phyloP scores from a whole-genome alignment of 2,888 invertebrate species.

The Melieria omissa region DNA sequence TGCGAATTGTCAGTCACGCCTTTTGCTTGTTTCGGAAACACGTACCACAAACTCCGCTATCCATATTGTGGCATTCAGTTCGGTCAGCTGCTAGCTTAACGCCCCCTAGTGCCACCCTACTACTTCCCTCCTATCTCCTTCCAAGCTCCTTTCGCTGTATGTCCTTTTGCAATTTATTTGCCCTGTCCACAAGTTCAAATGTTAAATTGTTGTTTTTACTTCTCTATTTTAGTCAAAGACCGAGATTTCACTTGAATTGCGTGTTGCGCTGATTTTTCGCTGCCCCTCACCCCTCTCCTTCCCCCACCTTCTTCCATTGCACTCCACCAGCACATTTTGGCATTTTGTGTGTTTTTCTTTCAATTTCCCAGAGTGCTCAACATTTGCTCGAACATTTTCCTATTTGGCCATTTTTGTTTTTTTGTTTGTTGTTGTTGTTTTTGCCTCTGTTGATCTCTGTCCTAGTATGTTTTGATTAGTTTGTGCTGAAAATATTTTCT shows the following conservation, averaged over 20 bases:
- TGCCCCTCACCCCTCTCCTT: background rate
- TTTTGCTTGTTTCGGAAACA: background rate
- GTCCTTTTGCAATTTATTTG: background rate
- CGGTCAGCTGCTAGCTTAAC: no score
- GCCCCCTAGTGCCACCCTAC: no score
- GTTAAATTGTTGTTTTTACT: constrained; percentile 13
- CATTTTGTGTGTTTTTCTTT: constrained; percentile 5
- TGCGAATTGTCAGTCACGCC: background rate
- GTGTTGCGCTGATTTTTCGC: background rate
- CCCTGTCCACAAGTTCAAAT: constrained; percentile 9
- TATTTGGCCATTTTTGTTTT: background rate
- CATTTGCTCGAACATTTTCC: background rate
- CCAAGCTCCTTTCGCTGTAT: background rate
- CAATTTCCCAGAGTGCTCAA: constrained; percentile 21
- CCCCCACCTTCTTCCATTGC: background rate
- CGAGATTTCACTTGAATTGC: background rate
- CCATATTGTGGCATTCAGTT: no score
- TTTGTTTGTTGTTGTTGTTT: background rate
- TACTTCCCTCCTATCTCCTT: background rate
- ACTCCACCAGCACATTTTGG: no score
- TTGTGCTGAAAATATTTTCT: constrained; percentile 12
- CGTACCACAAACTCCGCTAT: no score
- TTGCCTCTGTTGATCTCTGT: constrained; percentile 1
- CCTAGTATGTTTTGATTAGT: constrained; percentile 23
- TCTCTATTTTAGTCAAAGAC: background rate